Evolutionary conservation across 2,888 invertebrate species (phyloP).

Genomic region (Imbricaverruca yamaguchii): DNA sequence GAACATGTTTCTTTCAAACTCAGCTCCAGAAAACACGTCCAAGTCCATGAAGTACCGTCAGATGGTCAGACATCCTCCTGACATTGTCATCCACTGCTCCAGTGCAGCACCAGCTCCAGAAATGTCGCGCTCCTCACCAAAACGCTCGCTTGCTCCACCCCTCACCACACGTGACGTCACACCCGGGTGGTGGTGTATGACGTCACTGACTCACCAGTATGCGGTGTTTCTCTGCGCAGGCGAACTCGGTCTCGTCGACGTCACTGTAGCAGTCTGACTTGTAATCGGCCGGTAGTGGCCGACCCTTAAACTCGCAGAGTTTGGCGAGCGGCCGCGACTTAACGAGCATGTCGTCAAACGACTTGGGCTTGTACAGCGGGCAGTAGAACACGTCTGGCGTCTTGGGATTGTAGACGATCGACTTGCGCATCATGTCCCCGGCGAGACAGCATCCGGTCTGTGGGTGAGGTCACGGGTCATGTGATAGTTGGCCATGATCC

Average conservation of each 20-base stretch:
- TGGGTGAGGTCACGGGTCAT: not conserved
- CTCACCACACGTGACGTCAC: too few species aligned
- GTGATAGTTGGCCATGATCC: not conserved
- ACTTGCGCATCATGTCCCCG: slow-evolving; percentile 66
- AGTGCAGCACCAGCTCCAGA: too few species aligned
- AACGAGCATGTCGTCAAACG: slow-evolving; percentile 64
- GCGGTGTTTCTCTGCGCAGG: slow-evolving; percentile 61
- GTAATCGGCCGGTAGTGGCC: slow-evolving; percentile 58
- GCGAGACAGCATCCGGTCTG: slow-evolving; percentile 36
- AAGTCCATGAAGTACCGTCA: too few species aligned
- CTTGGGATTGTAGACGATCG: slow-evolving; percentile 68
- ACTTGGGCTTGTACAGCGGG: slow-evolving; percentile 66
- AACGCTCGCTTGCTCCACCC: too few species aligned
- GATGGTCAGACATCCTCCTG: too few species aligned
- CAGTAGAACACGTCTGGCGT: slow-evolving; percentile 73
- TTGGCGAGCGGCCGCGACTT: slow-evolving; percentile 51
- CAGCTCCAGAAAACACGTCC: too few species aligned
- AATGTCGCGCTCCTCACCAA: too few species aligned
- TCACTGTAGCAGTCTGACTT: slow-evolving; percentile 72
- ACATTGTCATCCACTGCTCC: too few species aligned
- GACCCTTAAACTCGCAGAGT: slow-evolving; percentile 64
- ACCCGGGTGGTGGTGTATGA: too few species aligned
- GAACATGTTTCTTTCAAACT: too few species aligned
- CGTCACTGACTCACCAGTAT: slow-evolving; percentile 30
- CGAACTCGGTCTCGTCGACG: slow-evolving; percentile 67